A percentile compares a stretch with the other conserved stretches of the same genome.
phyloP scores from a whole-genome alignment of 2,888 invertebrate species.

The Aleiodes alternator region DNA sequence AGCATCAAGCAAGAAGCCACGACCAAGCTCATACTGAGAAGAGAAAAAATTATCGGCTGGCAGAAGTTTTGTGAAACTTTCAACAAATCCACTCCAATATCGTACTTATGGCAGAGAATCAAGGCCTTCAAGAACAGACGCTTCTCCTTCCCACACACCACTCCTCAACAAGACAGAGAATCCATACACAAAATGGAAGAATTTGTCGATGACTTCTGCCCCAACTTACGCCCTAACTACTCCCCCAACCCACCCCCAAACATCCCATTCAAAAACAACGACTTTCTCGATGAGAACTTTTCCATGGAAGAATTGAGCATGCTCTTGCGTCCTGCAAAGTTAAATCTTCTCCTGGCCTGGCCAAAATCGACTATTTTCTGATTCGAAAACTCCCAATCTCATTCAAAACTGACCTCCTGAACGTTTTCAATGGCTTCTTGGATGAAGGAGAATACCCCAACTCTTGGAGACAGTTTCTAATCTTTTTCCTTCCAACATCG shows the following conservation, averaged over 20 bases:
- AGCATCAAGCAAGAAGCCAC: constrained; percentile 25
- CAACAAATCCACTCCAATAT: constrained; percentile 7
- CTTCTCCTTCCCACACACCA: not conserved
- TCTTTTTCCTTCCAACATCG: constrained; percentile 17
- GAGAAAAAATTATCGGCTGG: constrained; percentile 25
- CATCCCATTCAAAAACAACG: not conserved
- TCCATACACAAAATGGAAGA: constrained; percentile 5
- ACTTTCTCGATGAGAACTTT: not conserved
- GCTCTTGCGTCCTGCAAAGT: not conserved
- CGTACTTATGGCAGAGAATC: constrained; percentile 13
- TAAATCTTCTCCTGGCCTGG: constrained; percentile 3
- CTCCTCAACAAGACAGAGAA: constrained; percentile 3
- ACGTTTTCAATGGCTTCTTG: not conserved
- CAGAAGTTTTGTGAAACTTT: constrained; percentile 14
- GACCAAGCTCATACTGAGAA: constrained; percentile 31
- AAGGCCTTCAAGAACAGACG: constrained; percentile 30
- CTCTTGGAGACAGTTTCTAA: not conserved
- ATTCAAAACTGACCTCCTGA: not conserved
- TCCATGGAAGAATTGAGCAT: not conserved
- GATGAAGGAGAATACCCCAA: not conserved
- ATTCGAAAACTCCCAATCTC: not conserved
- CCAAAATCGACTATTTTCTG: not conserved
- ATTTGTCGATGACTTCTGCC: constrained; percentile 8
- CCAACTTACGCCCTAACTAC: not conserved
- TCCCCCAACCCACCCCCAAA: not conserved